Conservation (phyloP, 2,888 invertebrate genomes). For the Leucozona laternaria region DNA sequence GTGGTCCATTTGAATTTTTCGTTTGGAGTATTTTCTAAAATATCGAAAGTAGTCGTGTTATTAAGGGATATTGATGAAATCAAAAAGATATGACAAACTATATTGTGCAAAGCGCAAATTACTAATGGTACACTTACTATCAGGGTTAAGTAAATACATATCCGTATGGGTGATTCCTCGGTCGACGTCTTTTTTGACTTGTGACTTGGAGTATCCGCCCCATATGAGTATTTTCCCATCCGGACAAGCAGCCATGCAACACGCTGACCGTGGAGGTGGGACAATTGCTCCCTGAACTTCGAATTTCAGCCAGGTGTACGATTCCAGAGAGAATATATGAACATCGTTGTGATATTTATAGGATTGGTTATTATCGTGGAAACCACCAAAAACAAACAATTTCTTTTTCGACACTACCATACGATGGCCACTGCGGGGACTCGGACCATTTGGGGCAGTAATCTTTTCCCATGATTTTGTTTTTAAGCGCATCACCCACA, state of each 20-base stretch:
- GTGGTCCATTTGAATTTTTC: conserved; percentile 90
- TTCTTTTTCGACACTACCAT: conserved; percentile 93
- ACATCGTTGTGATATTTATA: conserved; percentile 96
- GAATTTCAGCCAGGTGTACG: conserved; percentile 90
- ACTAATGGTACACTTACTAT: conserved; percentile 86
- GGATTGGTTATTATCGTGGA: conserved; percentile 93
- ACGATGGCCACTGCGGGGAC: conserved; percentile 94
- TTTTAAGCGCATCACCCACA: conserved; percentile 93
- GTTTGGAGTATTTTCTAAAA: conserved; percentile 86
- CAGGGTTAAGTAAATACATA: conserved; percentile 87
- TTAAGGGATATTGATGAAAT: too few relatives aligned
- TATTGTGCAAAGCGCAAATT: too few relatives aligned
- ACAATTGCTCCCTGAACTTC: conserved; percentile 86
- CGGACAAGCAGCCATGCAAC: conserved; percentile 84
- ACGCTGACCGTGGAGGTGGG: conserved; percentile 92
- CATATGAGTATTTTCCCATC: conserved; percentile 89
- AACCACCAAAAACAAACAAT: conserved; percentile 95
- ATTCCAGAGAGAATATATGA: conserved; percentile 91
- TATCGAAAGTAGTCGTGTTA: background rate
- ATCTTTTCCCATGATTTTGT: conserved; percentile 94
- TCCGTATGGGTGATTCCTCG: conserved; percentile 89
- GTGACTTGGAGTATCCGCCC: conserved; percentile 91
- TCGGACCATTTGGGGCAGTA: conserved; percentile 89
- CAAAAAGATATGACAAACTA: too few relatives aligned
- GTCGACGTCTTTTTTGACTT: conserved; percentile 90